A percentile compares a stretch with the other conserved stretches of the same genome.
These are phyloP conservation scores for Stigmatopora argus DNA, from an alignment of 2,113 vertebrate genomes.

Conservation along the genomic window DNA sequence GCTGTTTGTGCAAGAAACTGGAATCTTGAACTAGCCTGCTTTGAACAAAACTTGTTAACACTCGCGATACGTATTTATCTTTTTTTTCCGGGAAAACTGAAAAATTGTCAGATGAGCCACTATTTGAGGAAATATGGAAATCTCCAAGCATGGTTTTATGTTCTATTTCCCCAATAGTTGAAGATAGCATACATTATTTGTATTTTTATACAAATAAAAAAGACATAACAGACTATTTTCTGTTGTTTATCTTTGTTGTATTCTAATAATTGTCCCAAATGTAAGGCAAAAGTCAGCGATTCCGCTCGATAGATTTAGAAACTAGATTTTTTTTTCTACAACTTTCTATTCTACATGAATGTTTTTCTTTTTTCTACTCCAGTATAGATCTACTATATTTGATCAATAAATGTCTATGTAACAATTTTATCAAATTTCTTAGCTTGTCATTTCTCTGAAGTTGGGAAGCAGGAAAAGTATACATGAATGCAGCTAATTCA, in stretches of 20 bases:
- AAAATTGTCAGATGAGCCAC: background rate
- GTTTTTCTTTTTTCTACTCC: background rate
- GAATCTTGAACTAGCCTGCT: background rate
- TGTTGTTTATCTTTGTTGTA: background rate
- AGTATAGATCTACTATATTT: background rate
- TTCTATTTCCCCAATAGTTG: background rate
- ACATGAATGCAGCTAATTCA: background rate
- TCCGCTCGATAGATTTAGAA: background rate
- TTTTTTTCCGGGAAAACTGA: background rate
- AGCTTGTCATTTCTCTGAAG: background rate
- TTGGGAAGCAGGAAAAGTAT: background rate
- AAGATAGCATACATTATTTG: background rate
- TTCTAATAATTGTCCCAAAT: background rate
- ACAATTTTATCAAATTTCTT: background rate
- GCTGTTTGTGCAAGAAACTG: background rate
- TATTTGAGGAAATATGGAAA: conserved; percentile 2
- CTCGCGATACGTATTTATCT: background rate
- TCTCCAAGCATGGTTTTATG: background rate
- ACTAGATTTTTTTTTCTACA: background rate
- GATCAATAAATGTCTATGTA: background rate
- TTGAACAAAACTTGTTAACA: background rate
- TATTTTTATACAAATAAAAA: background rate
- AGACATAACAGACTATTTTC: background rate
- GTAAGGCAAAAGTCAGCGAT: background rate
- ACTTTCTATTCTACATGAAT: too few relatives aligned